These are phyloP conservation scores for Crotophaga sulcirostris DNA, from an alignment of 2,113 vertebrate genomes.

Conservation along the genomic window DNA sequence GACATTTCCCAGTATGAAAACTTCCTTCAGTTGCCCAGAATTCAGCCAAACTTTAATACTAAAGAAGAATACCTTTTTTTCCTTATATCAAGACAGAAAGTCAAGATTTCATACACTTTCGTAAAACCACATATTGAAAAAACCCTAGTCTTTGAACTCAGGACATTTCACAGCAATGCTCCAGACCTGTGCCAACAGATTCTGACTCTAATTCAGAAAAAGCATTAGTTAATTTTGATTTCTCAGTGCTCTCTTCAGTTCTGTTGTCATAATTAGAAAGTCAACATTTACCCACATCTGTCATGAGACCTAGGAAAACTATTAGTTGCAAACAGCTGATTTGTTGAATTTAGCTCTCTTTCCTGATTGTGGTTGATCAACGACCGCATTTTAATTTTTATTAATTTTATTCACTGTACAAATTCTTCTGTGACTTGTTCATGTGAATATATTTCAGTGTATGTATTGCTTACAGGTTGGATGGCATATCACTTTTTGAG, in stretches of 20 bases:
- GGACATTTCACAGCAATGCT: neutral
- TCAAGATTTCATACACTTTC: neutral
- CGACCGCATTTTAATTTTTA: conserved; percentile 36
- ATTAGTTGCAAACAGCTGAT: conserved; percentile 62
- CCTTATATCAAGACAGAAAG: neutral
- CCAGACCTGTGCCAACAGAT: neutral
- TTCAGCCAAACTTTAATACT: neutral
- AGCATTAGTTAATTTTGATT: conserved; percentile 50
- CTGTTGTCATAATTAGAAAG: conserved; percentile 64
- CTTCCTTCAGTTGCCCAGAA: neutral
- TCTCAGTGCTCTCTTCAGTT: conserved; percentile 3
- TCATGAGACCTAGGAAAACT: conserved; percentile 60
- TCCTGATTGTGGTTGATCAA: conserved; percentile 48
- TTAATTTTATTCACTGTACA: conserved; percentile 23
- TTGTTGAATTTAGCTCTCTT: conserved; percentile 57
- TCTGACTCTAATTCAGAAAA: conserved; percentile 45
- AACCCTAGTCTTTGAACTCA: rapidly evolving
- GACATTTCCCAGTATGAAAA: neutral
- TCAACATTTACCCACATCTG: conserved; percentile 64
- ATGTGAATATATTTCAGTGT: conserved; percentile 2
- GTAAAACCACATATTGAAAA: neutral
- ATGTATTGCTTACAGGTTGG: neutral
- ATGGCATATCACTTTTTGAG: neutral
- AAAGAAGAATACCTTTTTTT: neutral
- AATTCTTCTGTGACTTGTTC: conserved; percentile 31